These are phyloP conservation scores for Pitta sordida DNA, from an alignment of 2,113 vertebrate genomes.

Conservation along the genomic window DNA sequence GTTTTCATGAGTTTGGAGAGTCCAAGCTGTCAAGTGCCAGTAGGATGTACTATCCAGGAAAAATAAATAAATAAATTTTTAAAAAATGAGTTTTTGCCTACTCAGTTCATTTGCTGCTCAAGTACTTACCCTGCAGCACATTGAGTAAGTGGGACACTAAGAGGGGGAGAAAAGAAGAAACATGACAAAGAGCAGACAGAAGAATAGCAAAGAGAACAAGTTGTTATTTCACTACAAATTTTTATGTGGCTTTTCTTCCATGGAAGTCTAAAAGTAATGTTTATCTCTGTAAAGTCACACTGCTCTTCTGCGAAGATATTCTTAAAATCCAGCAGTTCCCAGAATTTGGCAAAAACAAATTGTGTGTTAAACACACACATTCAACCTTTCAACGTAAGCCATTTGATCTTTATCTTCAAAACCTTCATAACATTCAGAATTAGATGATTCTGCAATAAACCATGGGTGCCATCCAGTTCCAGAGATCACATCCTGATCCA, in stretches of 20 bases:
- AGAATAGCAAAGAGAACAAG: neutral
- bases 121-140: neutral
- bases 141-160: neutral
- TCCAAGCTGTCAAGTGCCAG: neutral
- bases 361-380: neutral
- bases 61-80: no score
- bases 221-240: neutral
- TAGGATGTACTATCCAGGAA: neutral
- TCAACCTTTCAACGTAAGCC: neutral
- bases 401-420: neutral
- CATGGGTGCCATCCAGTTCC: accelerated
- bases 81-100: neutral
- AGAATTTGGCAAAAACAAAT: neutral
- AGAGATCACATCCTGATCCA: neutral
- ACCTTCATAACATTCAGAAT: neutral
- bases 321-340: neutral
- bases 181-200: neutral
- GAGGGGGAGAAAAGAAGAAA: neutral
- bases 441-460: neutral
- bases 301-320: neutral
- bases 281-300: neutral
- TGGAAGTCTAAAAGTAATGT: neutral
- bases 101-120: neutral
- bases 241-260: neutral
- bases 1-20: neutral